A percentile compares a stretch with the other conserved stretches of the same genome.
Evolutionary conservation across 1,140 invertebrate species (phyloP).

Genomic region (Drosophila lowei): DNA sequence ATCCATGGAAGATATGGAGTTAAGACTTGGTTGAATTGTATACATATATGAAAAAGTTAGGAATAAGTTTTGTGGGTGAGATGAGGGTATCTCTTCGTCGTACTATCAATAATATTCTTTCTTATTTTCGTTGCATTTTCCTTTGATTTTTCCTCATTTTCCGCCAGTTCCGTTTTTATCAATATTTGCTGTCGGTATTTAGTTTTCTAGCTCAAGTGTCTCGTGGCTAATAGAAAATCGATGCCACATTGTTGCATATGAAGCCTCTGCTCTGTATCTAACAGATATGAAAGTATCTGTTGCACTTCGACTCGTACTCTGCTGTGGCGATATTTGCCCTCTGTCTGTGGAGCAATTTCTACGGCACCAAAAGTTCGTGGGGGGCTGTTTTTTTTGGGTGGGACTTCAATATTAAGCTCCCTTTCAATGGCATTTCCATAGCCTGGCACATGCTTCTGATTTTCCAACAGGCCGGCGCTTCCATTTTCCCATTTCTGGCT

Average conservation of each 20-base stretch:
- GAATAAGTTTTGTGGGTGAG: too few species aligned
- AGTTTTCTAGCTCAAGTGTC: conserved; percentile 62
- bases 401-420: conserved; percentile 18
- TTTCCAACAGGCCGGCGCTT: conserved; percentile 27
- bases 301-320: background rate
- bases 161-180: conserved; percentile 49
- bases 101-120: conserved; percentile 13
- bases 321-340: conserved; percentile 24
- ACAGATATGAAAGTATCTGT: conserved; percentile 21
- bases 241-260: conserved; percentile 72
- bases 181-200: conserved; percentile 58
- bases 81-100: background rate
- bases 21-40: too few species aligned
- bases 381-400: background rate
- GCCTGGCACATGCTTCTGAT: conserved; percentile 32
- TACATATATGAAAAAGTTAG: too few species aligned
- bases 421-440: conserved; percentile 32
- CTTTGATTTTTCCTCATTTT: conserved; percentile 20
- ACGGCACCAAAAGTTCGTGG: conserved; percentile 32
- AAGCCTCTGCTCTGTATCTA: conserved; percentile 41
- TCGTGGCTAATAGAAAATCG: conserved; percentile 73
- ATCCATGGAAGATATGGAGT: too few species aligned
- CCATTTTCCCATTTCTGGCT: conserved; percentile 11
- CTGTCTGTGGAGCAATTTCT: conserved; percentile 38
- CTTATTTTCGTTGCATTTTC: background rate